phyloP scores from a whole-genome alignment of 64 coral and sea anemone species.

The Exaiptasia diaphana region DNA sequence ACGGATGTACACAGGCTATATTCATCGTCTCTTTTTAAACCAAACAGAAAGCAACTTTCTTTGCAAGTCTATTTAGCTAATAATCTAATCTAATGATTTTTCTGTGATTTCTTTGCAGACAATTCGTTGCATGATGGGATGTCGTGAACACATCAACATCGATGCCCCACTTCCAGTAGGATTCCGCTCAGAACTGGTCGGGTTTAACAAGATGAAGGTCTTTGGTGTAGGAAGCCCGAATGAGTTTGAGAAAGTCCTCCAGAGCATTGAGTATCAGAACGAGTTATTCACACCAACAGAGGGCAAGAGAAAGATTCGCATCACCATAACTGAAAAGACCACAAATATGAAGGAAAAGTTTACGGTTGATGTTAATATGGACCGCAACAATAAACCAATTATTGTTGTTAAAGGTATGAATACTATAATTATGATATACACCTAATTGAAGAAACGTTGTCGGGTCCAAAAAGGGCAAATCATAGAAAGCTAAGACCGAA shows the following conservation, averaged over 20 bases:
- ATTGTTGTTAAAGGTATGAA: conserved; percentile 50
- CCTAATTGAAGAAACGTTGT: too few relatives aligned
- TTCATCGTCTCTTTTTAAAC: too few relatives aligned
- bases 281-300: conserved; percentile 64
- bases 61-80: too few relatives aligned
- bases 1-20: too few relatives aligned
- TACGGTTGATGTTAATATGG: conserved; percentile 46
- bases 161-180: conserved; percentile 48
- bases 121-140: conserved; percentile 60
- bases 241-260: conserved; percentile 53
- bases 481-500: too few relatives aligned
- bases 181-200: conserved; percentile 27
- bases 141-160: conserved; percentile 76
- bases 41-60: too few relatives aligned
- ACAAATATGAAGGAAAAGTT: background rate
- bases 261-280: conserved; percentile 68
- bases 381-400: conserved; percentile 51
- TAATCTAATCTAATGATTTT: too few relatives aligned
- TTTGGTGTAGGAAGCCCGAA: conserved; percentile 59
- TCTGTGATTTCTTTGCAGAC: conserved; percentile 39
- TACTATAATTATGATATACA: too few relatives aligned
- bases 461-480: too few relatives aligned
- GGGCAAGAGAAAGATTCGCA: conserved; percentile 43
- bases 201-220: conserved; percentile 44
- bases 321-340: conserved; percentile 14